Evolutionary conservation across 2,113 vertebrate genomes (phyloP), one percentile per base, ranked within the genome.

Genomic region (Anser cygnoides): DNA sequence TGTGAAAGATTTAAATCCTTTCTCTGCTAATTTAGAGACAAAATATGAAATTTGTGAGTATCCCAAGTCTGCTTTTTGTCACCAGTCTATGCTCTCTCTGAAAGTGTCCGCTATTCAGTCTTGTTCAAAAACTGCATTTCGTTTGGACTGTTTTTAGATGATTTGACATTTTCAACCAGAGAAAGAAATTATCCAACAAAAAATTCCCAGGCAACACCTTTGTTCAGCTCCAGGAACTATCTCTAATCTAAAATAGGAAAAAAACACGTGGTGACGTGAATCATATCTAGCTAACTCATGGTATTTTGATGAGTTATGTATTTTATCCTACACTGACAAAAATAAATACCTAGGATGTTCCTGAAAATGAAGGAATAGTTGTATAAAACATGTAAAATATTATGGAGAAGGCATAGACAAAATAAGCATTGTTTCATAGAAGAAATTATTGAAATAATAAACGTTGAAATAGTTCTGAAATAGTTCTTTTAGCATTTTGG

Each of bases 391-490:
- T 12, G 15, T 26, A 65, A 63, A 55, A 54, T 54, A 65, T 41
- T 87, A 31, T 13, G 62, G 39, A 58, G 13, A 21, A 89, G 90
- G 5, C 7, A 75, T 52, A 65, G 44, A 14, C 7, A 81, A 79
- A 88, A 68, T 21, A 66, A 10, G 49, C 22, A 5, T 58, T 58
- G 5, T 49, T 91, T 87, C 89, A 87, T 12, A 70, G 43, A 15
- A 26, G 17, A 50, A 82, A 65, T 68, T 72, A n/a, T 68, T 71
- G 28, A 41, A 93, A 66, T 77, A 7, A 79, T 52, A 55, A 75
- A 81, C 74, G 63, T 52, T 89, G 44, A 84, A 95, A 85, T 66
- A 73, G 23, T 92, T 96, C 67, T 89, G 44, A 84, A 95, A 85
- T 66, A 73, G 23, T 92, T 96, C 67, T 89, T 17, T 67, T 4